Evolutionary conservation across 1,140 invertebrate species (phyloP), one percentile per base, ranked within the genome.

Genomic region (Ceratina australensis): DNA sequence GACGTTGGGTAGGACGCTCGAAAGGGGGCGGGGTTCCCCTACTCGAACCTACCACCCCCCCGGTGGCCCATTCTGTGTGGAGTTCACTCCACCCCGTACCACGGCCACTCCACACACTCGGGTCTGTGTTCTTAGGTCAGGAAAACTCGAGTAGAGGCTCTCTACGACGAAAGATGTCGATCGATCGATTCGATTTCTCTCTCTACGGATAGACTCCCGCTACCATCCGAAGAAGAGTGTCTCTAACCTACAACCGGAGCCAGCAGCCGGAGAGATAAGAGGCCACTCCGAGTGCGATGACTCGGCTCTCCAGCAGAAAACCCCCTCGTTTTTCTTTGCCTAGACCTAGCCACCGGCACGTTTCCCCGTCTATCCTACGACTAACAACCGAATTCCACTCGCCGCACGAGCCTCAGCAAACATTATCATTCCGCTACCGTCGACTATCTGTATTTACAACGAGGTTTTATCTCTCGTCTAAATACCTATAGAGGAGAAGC

Each of bases 61-160:
- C 74, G 60, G 52, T 47, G 28, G 52, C 54, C 54, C 68, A 71
- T 75, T 78, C 72, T 71, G 71, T 64, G 61, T 76, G 28, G 33
- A 78, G 73, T 82, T 88, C 87, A 88, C 89, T 87, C 82, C 87
- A 89, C 86, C 87, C 87, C 85, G 82, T 87, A 89, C 86, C 76
- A 87, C 77, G 33, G 64, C 49, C 69, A 83, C 83, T 87, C 80
- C 77, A 86, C 49, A 42, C 59, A 75, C 33, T 42, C 33, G 33
- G 33, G 84, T 83, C 80, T 87, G 88, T 91, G 90, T 91, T 91
- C 90, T 91, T 90, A 88, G 88, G 86, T 90, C 87, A 87, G 88
- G 83, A 88, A 90, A 87, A 87, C 87, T 91, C 86, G 84, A 91
- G 90, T 88, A 86, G 87, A 83, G 24, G 65, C 85, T 86, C 80